Evolutionary conservation across 2,888 invertebrate genomes (phyloP).

Genomic region (Liposcelis brunnea): DNA sequence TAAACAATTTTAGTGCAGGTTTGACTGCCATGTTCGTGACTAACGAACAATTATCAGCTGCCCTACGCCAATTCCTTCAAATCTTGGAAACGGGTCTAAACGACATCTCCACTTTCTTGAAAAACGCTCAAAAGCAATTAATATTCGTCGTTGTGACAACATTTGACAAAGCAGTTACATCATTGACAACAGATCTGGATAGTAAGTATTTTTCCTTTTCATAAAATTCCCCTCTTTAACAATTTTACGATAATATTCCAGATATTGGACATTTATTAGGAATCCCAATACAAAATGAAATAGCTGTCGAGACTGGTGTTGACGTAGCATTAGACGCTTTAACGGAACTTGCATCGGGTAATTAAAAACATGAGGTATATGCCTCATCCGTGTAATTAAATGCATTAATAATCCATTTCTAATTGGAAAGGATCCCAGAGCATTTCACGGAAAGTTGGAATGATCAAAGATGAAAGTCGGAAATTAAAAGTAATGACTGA

Average conservation of each 20-base stretch:
- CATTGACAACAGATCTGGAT: slow-evolving; percentile 42
- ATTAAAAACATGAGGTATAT: too few relatives aligned
- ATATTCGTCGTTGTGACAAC: slow-evolving; percentile 37
- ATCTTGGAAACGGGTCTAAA: slow-evolving; percentile 37
- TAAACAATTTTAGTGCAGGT: slow-evolving; percentile 34
- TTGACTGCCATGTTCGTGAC: slow-evolving; percentile 41
- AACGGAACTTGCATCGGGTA: slow-evolving; percentile 52
- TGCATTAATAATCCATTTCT: too few relatives aligned
- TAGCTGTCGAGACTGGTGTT: slow-evolving; percentile 55
- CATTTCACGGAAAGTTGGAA: too few relatives aligned
- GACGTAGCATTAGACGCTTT: slow-evolving; percentile 56
- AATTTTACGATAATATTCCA: too few relatives aligned
- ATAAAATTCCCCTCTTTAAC: too few relatives aligned
- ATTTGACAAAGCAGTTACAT: slow-evolving; percentile 41
- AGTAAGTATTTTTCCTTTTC: slow-evolving; percentile 30
- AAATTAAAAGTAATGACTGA: slow-evolving; percentile 16
- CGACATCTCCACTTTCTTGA: slow-evolving; percentile 41
- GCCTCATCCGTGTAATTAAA: too few relatives aligned
- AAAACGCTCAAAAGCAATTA: slow-evolving; percentile 44
- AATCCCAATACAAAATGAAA: slow-evolving; percentile 55
- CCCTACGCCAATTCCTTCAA: slow-evolving; percentile 35
- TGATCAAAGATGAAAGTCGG: background rate
- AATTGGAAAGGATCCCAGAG: background rate
- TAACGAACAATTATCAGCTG: slow-evolving; percentile 40
- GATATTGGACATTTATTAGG: slow-evolving; percentile 58